Conservation (phyloP, 2,797 vertebrate genomes). For the Myotis findleyi region DNA sequence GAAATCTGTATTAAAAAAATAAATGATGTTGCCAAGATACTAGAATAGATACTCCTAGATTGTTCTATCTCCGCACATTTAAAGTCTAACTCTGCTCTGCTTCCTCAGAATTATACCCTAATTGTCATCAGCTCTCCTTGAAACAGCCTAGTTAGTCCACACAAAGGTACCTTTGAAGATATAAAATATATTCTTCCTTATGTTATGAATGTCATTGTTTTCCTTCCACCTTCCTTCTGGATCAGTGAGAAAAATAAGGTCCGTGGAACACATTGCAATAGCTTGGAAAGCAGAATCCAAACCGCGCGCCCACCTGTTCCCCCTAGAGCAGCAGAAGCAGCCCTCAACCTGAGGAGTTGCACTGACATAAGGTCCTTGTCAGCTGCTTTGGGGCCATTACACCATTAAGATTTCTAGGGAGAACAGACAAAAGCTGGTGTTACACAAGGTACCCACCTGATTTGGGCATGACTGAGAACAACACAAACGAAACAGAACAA, state of each 20-base stretch:
- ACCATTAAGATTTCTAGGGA: background rate
- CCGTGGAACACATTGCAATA: background rate
- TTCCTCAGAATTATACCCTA: background rate
- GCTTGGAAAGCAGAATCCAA: background rate
- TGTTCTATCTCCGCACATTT: background rate
- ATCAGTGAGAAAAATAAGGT: background rate
- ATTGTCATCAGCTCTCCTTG: background rate
- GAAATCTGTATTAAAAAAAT: conserved; percentile 22
- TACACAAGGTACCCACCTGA: background rate
- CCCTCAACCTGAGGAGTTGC: background rate
- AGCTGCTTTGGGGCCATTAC: background rate
- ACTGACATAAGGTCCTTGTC: background rate
- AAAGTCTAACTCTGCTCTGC: background rate
- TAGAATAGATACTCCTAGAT: background rate
- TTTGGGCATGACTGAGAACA: background rate
- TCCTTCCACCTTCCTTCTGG: background rate
- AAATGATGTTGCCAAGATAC: background rate
- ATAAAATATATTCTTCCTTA: background rate
- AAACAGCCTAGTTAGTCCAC: background rate
- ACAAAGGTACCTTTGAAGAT: background rate
- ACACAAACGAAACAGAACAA: background rate
- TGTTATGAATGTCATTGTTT: background rate
- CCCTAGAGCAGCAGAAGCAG: background rate
- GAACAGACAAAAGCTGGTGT: background rate
- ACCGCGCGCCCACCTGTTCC: background rate